These are phyloP conservation scores for Phacellophora camtschatica DNA, from an alignment of 30 jellyfish, hydroid and myxozoan genomes.

Conservation along the genomic window DNA sequence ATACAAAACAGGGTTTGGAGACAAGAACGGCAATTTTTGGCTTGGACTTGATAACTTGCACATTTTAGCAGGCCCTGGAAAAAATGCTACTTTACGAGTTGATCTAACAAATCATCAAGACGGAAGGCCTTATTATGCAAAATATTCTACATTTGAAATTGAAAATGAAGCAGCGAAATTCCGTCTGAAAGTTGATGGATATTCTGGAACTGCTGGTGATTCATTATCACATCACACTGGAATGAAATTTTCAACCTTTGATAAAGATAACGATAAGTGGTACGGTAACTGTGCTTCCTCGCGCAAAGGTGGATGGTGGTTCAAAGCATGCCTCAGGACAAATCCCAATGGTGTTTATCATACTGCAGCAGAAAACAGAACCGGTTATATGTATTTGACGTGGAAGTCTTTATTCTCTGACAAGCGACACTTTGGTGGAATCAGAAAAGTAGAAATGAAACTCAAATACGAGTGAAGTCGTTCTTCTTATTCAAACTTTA, in stretches of 20 bases:
- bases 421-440: background rate
- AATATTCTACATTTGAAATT: background rate
- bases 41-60: slow-evolving; percentile 5
- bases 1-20: slow-evolving; percentile 1
- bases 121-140: background rate
- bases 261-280: background rate
- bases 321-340: background rate
- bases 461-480: background rate
- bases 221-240: background rate
- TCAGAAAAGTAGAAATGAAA: background rate
- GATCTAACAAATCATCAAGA: background rate
- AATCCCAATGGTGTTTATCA: background rate
- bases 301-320: slow-evolving; percentile 6
- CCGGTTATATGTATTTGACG: background rate
- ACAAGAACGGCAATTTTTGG: background rate
- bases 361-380: background rate
- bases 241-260: background rate
- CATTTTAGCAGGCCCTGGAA: background rate
- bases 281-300: background rate
- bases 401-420: background rate
- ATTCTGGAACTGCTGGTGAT: background rate
- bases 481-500: background rate
- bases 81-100: background rate
- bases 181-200: background rate
- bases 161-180: background rate